Conservation (phyloP, 2,888 invertebrate species). For the Chrysolina americana region DNA sequence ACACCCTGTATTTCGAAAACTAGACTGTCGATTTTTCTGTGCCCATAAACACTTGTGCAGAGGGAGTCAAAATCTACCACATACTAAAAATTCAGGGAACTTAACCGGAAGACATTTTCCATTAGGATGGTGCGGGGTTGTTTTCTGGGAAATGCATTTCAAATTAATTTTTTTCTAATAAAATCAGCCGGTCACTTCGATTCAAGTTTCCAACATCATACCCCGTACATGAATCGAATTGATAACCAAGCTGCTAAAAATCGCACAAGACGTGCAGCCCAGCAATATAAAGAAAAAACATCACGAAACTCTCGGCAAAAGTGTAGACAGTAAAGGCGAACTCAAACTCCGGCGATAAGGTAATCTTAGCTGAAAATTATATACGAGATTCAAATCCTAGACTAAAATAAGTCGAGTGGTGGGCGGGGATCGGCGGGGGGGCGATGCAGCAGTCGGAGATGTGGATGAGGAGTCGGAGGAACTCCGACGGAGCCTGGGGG, state of each 20-base stretch:
- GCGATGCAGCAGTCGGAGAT: conserved; percentile 58
- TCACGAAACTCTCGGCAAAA: conserved; percentile 39
- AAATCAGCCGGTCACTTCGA: not conserved
- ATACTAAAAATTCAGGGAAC: no score
- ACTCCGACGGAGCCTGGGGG: conserved; percentile 51
- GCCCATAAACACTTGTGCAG: no score
- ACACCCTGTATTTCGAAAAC: no score
- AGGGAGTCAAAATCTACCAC: no score
- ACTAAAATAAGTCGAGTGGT: conserved; percentile 49
- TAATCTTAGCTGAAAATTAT: conserved; percentile 51
- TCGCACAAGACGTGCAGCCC: conserved; percentile 17
- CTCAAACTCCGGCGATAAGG: conserved; percentile 45
- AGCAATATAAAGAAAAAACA: conserved; percentile 22
- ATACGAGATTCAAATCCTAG: conserved; percentile 53
- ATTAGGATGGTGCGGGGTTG: not conserved
- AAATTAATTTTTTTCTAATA: not conserved
- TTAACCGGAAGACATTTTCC: no score
- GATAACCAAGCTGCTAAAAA: conserved; percentile 29
- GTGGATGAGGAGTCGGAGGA: conserved; percentile 40
- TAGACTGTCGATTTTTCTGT: no score
- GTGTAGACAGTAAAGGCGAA: conserved; percentile 47
- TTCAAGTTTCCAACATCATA: not conserved
- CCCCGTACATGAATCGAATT: conserved; percentile 9
- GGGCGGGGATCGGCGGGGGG: conserved; percentile 26
- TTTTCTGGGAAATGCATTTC: not conserved